Base-by-base conservation (phyloP, 2,888 invertebrate species). In the Drosophila mimetica region DNA sequence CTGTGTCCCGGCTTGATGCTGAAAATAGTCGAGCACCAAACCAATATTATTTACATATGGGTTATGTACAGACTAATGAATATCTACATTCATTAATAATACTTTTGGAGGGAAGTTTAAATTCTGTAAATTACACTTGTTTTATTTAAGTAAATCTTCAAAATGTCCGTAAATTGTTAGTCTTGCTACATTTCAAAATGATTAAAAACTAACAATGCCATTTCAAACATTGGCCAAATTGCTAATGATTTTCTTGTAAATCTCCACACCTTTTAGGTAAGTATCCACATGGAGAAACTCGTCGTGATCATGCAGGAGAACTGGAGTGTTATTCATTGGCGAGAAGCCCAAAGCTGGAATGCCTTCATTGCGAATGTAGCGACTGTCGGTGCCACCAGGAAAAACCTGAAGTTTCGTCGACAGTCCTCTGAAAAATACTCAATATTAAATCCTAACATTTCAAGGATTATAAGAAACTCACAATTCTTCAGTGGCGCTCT, bases 281-380 rank as follows among this genome's bases (percentile, higher is more conserved):
- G 94, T 94, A 13, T 94, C 93, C 52, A 95, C 96, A 67, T 95
- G 94, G 6, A 99, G 92, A 87, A 93, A 96, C 90, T 99, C 99
- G 90, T 99, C 94, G 89, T 98, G 96, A 90, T 98, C 97, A 89
- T 99, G 99, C 1, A 99, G 93, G 2, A 96, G 93, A 4, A 97
- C 94, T 0, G 95, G 95, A 0, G 97, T 98, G 84, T 95, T 93
- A 85, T 96, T 96, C 93, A 98, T 96, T 0, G 98, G 98, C 0
- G 98, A 97, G 92, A 99, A 98, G 18, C 98, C 97, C 69, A 99
- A 92, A 0, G 97, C 98, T 6, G 97, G 97, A 64, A 96, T 94
- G 14, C 97, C 97, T 37, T 93, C 90, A 94, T 95, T 86, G 8
- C 98, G 94, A 13, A 98, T 91, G 88, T 95, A 98, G 75, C 98